Evolutionary conservation across 2,888 invertebrate species (phyloP).

Genomic region (Auanema freiburgensis): DNA sequence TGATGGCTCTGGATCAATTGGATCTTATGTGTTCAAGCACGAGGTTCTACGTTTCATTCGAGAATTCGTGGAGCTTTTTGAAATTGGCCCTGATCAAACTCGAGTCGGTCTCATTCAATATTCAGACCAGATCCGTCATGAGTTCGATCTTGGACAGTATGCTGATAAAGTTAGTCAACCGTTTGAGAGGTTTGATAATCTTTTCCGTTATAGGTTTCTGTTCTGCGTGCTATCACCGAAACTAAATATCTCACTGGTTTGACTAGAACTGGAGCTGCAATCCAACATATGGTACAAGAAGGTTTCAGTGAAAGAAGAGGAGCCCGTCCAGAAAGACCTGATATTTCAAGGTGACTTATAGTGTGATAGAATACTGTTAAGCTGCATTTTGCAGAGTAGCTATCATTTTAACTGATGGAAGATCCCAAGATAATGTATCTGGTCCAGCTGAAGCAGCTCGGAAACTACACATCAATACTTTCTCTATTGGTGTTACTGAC

Average conservation of each 20-base stretch:
- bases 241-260: constrained; percentile 62
- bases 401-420: constrained; percentile 66
- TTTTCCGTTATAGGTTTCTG: constrained; percentile 30
- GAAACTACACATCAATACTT: constrained; percentile 61
- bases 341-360: constrained; percentile 33
- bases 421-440: constrained; percentile 65
- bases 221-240: constrained; percentile 45
- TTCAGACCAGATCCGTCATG: constrained; percentile 63
- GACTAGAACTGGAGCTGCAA: constrained; percentile 64
- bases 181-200: neutral
- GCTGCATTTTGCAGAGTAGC: constrained; percentile 56
- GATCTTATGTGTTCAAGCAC: constrained; percentile 62
- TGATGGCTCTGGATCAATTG: constrained; percentile 64
- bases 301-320: constrained; percentile 62
- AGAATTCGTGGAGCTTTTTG: constrained; percentile 64
- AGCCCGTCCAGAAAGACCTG: constrained; percentile 47
- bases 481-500: constrained; percentile 65
- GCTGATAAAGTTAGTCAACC: constrained; percentile 22
- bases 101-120: constrained; percentile 64
- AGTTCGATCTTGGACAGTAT: constrained; percentile 60
- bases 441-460: constrained; percentile 62
- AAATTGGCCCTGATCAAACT: constrained; percentile 62
- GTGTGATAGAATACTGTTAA: no score
- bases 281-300: constrained; percentile 63
- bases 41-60: constrained; percentile 63